Conservation (phyloP, 2,888 invertebrate genomes). For the Imbricaverruca yamaguchii region DNA sequence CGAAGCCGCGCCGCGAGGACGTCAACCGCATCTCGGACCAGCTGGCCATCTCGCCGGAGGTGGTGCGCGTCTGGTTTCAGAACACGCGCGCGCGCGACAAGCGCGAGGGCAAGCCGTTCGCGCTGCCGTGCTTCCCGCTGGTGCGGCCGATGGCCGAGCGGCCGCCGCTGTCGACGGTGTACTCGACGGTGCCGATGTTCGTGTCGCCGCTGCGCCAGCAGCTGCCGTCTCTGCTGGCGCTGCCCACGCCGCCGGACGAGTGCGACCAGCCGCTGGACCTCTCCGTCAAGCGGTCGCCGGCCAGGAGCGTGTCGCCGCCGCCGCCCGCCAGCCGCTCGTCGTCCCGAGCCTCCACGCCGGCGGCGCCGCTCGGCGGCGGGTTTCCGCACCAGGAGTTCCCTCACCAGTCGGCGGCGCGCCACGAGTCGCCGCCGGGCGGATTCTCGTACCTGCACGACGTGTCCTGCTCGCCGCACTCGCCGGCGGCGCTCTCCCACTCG, state of each 20-base stretch:
- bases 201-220: conserved; percentile 31
- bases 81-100: conserved; percentile 86
- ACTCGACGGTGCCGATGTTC: conserved; percentile 34
- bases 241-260: conserved; percentile 31
- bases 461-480: conserved; percentile 14
- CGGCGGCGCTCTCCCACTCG: not conserved
- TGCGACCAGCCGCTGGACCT: conserved; percentile 81
- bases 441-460: not conserved
- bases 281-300: conserved; percentile 64
- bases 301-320: conserved; percentile 53
- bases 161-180: conserved; percentile 52
- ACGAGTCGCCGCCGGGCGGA: not conserved
- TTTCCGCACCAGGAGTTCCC: conserved; percentile 26
- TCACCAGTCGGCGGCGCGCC: conserved; percentile 23
- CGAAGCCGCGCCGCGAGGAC: conserved; percentile 89
- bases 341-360: conserved; percentile 2
- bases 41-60: conserved; percentile 51
- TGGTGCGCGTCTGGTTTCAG: conserved; percentile 88
- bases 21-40: conserved; percentile 77
- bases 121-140: conserved; percentile 33
- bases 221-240: conserved; percentile 28
- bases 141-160: conserved; percentile 68
- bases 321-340: conserved; percentile 27
- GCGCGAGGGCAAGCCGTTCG: conserved; percentile 53
- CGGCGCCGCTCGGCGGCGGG: conserved; percentile 23